phyloP scores from a whole-genome alignment of 2,113 vertebrate genomes.

The Vimba vimba region DNA sequence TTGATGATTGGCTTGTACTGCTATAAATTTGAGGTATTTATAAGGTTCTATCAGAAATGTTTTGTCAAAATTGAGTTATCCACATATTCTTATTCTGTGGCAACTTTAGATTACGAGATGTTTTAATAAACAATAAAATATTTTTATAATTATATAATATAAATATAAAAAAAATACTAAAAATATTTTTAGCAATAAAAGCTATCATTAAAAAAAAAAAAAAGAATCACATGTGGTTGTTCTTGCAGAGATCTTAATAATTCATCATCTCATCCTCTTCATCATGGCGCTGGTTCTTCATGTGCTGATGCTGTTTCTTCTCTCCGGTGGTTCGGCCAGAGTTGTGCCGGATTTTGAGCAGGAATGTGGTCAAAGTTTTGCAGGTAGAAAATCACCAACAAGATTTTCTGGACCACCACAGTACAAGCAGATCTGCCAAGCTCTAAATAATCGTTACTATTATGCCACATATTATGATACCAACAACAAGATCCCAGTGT shows the following conservation, averaged over 20 bases:
- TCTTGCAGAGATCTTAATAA: neutral
- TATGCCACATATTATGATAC: conserved; percentile 44
- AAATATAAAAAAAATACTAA: too few species aligned
- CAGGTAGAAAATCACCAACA: neutral
- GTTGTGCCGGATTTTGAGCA: neutral
- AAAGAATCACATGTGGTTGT: too few species aligned
- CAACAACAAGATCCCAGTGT: neutral
- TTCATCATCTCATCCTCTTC: neutral
- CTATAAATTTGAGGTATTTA: too few species aligned
- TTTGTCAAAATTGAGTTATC: too few species aligned
- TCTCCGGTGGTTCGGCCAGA: neutral
- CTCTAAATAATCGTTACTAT: accelerated
- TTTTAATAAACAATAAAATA: too few species aligned
- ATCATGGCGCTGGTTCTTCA: conserved; percentile 5
- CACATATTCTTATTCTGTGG: too few species aligned
- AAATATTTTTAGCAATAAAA: too few species aligned
- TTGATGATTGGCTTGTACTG: too few species aligned
- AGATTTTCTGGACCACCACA: accelerated
- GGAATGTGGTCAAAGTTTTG: neutral
- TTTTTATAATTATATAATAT: too few species aligned
- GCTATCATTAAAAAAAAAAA: too few species aligned
- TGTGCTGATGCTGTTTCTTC: neutral
- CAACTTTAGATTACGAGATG: too few species aligned
- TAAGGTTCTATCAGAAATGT: too few species aligned
- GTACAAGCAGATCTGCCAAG: conserved; percentile 39